Evolutionary conservation across 2,113 vertebrate genomes (phyloP), one percentile per base, ranked within the genome.

Genomic region (Ptychochromis oligacanthus): DNA sequence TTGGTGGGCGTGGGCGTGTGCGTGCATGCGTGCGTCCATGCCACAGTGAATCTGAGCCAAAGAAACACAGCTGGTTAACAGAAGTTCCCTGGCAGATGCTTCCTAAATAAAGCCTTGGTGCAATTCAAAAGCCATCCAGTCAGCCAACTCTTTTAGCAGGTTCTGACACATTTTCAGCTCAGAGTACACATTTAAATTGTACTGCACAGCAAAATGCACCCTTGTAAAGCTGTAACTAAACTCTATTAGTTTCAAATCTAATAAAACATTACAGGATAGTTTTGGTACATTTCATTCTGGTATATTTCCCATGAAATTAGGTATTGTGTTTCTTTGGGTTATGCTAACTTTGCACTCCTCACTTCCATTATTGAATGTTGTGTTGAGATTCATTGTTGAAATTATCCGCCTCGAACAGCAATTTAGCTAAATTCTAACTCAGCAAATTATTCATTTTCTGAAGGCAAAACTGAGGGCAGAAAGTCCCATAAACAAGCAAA

Each of bases 11-110:
- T 65, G 38, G 3, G 0, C 10, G 15, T 4, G 64, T 7, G 24
- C 12, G 59, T 3, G 61, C 3, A 18, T 9, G 18, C 9, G 52
- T 20, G 46, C 28, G 28, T 31, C 4, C 4, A 49, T 26, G 76
- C 62, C 7, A 1, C 46, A 72, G 78, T 60, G 67, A 58, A 70
- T 83, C 31, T 78, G 56, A 82, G 82, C 72, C 77, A 87, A 75
- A 78, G 64, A 87, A 83, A 87, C 85, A 85, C 87, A 91, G 90
- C 90, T 91, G 87, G 80, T 86, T 61, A 87, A 86, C 90, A 91
- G 80, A 86, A 85, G 82, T 85, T 89, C 38, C 59, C 65, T 11
- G 38, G 72, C 89, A 91, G 85, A 80, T 91, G 87, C 83, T 79
- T 72, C 82, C 80, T 79, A 56, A 83, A 89, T 83, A 89, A 88